Evolutionary conservation across 2,113 vertebrate genomes (phyloP), one percentile per base, ranked within the genome.

Genomic region (Falcunculus frontatus): DNA sequence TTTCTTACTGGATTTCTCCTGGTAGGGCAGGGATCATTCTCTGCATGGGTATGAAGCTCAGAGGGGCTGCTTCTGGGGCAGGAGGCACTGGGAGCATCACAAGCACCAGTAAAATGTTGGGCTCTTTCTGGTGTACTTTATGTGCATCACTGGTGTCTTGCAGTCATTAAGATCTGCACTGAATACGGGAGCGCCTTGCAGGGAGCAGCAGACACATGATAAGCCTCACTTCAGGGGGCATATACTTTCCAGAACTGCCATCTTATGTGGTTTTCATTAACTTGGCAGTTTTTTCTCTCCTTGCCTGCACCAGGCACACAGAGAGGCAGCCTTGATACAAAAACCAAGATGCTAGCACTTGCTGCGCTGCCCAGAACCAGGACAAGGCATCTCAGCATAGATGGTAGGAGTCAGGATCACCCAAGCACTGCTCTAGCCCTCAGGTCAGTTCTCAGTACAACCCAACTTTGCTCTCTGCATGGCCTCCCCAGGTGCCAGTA

Each of bases 381-480:
- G 47, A 84, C 47, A 50, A 75, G 26, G 49, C 44, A 53, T 21
- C 14, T 25, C 52, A 72, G 35, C 20, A 42, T 0, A 30, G 27
- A 42, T 5, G 55, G 52, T 52, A 74, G 69, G 21, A 13, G 27
- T 35, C 41, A 62, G 46, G 42, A 33, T 81, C 46, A 50, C 13
- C 1, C 1, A 4, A 67, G 56, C 32, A 57, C 37, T 53, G 37
- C 68, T 80, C 26, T 20, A 53, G 68, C 11, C 27, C 76, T 57
- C 23, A n/a, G 8, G 13, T 49, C 63, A 65, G 41, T 47, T 76
- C 29, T 68, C 52, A 62, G 52, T 2, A 1, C n/a, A 42, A 74
- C 52, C 41, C 59, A 70, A 11, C 33, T 49, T 27, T 0, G 0
- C 39, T 18, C 0, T 0, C 46, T 59, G 72, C 57, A 35, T 0